Conservation (phyloP, 2,888 invertebrate species). For the Hypomecis punctinalis region DNA sequence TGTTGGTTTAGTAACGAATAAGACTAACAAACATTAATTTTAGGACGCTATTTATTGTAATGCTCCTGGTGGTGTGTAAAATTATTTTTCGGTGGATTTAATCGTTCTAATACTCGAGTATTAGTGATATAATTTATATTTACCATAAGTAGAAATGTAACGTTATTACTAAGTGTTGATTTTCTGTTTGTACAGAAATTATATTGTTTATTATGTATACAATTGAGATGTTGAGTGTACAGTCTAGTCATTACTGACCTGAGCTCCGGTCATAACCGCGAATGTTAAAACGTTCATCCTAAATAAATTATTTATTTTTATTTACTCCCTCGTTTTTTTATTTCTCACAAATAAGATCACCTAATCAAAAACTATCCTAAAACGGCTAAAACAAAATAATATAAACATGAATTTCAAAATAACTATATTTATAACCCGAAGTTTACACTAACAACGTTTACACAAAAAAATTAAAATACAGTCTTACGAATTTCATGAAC, state of each 20-base stretch:
- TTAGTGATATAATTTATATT: constrained; percentile 81
- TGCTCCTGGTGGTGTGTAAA: constrained; percentile 77
- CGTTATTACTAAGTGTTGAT: constrained; percentile 81
- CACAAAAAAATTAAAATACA: constrained; percentile 82
- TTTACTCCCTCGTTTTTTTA: constrained; percentile 67
- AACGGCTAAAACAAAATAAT: constrained; percentile 28
- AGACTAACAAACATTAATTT: constrained; percentile 80
- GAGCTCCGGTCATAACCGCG: constrained; percentile 77
- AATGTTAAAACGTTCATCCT: constrained; percentile 73
- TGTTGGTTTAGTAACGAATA: constrained; percentile 71
- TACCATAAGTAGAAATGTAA: constrained; percentile 81
- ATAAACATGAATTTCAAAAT: constrained; percentile 42
- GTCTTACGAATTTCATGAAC: constrained; percentile 83
- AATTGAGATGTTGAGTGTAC: constrained; percentile 82
- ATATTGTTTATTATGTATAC: constrained; percentile 79
- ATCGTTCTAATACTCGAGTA: constrained; percentile 84
- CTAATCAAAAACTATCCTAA: neutral
- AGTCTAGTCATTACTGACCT: constrained; percentile 81
- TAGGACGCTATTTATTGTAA: constrained; percentile 72
- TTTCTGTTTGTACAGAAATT: constrained; percentile 81
- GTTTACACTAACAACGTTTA: constrained; percentile 77
- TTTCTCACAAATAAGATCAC: constrained; percentile 39
- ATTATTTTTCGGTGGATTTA: constrained; percentile 81
- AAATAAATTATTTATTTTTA: constrained; percentile 84
- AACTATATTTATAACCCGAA: constrained; percentile 83